These are phyloP conservation scores for Cyphomyrus discorhynchus DNA, from an alignment of 2,113 vertebrate genomes.

Conservation along the genomic window DNA sequence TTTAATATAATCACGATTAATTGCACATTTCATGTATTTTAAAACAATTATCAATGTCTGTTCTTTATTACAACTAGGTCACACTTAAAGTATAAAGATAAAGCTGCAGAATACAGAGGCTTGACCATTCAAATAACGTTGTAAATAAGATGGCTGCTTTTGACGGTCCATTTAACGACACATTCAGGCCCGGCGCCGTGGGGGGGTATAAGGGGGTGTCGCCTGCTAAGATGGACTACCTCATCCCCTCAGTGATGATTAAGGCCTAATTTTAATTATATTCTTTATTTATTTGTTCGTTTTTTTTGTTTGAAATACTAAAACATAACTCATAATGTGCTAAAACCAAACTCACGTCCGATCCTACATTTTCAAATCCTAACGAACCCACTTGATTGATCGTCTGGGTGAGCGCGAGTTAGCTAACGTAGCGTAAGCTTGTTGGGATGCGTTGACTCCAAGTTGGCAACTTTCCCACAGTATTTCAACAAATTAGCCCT, in stretches of 20 bases:
- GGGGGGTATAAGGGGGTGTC: not conserved
- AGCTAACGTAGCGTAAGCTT: not conserved
- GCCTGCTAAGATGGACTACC: no score
- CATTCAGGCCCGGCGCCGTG: not conserved
- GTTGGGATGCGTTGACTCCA: not conserved
- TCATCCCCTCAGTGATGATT: not conserved
- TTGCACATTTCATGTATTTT: not conserved
- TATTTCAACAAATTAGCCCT: not conserved
- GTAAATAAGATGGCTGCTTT: not conserved
- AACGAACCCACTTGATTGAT: not conserved
- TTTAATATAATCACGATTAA: not conserved
- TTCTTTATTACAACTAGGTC: not conserved
- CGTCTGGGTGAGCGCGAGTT: no score
- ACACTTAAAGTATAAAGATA: not conserved
- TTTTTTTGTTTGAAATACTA: not conserved
- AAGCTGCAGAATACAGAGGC: not conserved
- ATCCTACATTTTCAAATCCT: no score
- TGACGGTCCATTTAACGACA: not conserved
- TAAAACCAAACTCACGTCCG: not conserved
- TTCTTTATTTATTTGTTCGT: not conserved
- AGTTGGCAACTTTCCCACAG: no score
- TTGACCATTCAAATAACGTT: not conserved
- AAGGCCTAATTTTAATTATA: not conserved
- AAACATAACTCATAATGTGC: not conserved
- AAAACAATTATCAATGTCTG: not conserved